Base-by-base conservation (phyloP, 2,797 vertebrate species). In the Moxostoma hubbsi region DNA sequence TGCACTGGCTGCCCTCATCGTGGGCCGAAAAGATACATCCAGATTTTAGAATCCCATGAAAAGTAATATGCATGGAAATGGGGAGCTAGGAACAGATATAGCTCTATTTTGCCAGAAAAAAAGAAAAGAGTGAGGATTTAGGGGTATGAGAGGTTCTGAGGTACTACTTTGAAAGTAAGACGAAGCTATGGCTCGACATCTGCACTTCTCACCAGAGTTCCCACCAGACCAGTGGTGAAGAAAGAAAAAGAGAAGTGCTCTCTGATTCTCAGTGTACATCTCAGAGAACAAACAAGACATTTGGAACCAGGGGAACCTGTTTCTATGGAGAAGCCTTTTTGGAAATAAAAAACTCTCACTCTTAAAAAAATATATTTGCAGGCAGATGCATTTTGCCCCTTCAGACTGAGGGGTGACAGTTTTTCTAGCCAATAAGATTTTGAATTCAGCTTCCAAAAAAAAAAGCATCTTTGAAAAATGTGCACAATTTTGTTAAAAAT, bases 1-100 rank as follows among this genome's bases (percentile, higher is more conserved):
- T 67, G 46, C 47, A 61, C 57, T 63, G 45, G 45, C 76, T 62
- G 61, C 58, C 24, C 70, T 80, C 71, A 12, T 75, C 47, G 10
- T 69, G 65, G 80, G 54, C 36, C n/a, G 8, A 70, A 75, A 71
- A 73, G 47, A 74, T 69, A 75, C 5, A 2, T 47, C 12, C 59
- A 62, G 78, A 54, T 50, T 54, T 55, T 36, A 50, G 51, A 82
- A 54, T 62, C 54, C 72, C n/a, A 10, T 62, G 78, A 77, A 85
- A 83, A 73, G 55, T 70, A 82, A 85, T 82, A 83, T 83, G 65
- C 73, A 80, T 77, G 61, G 65, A 78, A 63, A 46, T 12, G 46
- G 61, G 75, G 61, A 75, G 64, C 59, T 75, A 76, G 74, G 50
- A 80, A 50, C 45, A 66, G 57, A 55, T 80, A 65, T 54, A 53